Base-by-base conservation (phyloP, 2,888 invertebrate species). In the Pristionchus exspectatus region DNA sequence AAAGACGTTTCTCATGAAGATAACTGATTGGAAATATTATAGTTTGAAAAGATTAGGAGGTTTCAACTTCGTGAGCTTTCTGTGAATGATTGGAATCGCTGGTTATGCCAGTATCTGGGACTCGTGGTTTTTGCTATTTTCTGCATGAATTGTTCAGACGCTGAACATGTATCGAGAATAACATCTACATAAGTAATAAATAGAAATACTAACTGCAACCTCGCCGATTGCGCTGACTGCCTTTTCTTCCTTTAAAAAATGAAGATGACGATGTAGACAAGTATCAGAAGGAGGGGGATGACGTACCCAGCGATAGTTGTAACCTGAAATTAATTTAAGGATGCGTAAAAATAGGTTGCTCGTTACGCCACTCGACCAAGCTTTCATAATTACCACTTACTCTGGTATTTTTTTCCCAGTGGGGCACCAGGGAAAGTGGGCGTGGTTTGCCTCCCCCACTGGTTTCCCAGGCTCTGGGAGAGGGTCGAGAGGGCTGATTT, bases 181-280 rank as follows among this genome's bases (percentile, higher is more conserved):
- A n/a, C n/a, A n/a, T n/a, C n/a, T n/a, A n/a, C n/a, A n/a, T n/a
- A n/a, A n/a, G n/a, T n/a, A n/a, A n/a, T 21, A 59, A 2, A 59
- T 21, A 10, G 24, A 27, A 44, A 24, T 30, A 72, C 72, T 33
- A 77, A 77, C 38, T 24, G 44, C 44, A 77, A 30, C 30, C 30
- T 44, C 77, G 38, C 30, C n/a, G 63, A 63, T 9, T 63, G 63
- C 24, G 74, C 33, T 12, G 81, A 81, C 27, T 50, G 50, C 21
- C 87, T 33, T 38, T 88, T 72, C 56, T 74, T 88, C 18, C 87
- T 72, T 5, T 74, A 24, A 30, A 88, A 88, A 54, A 88, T 27
- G 87, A 88, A 88, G 21, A 88, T 88, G 21, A 74, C 44, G 38
- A 88, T 50, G 44, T 88, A 88, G 3, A 88, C 30, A 14, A 56